Percentiles rank a stretch among this genome's conserved stretches.
phyloP scores from a whole-genome alignment of 2,113 vertebrate genomes.

The Dolichotis patagonum region DNA sequence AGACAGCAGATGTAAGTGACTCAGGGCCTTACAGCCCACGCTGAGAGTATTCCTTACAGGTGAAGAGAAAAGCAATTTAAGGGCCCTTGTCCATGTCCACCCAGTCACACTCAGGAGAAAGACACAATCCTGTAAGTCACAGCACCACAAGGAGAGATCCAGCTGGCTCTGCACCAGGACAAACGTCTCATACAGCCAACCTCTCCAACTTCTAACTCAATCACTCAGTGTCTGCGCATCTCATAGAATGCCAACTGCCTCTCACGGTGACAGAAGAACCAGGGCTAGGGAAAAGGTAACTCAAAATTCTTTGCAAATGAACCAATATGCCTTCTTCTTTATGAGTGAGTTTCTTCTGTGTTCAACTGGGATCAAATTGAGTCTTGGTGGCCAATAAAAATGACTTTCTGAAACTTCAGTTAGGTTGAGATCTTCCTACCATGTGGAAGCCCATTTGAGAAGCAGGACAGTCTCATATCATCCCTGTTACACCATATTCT shows the following conservation, averaged over 20 bases:
- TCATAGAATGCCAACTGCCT: background rate
- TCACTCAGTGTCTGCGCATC: background rate
- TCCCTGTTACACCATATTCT: background rate
- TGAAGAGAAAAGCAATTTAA: background rate
- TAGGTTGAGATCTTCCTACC: background rate
- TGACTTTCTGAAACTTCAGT: background rate
- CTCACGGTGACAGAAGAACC: background rate
- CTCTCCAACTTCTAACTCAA: background rate
- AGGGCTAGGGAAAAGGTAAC: background rate
- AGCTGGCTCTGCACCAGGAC: background rate
- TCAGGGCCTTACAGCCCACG: fast-evolving
- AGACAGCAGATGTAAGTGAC: background rate
- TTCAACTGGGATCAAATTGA: background rate
- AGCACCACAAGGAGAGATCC: fast-evolving
- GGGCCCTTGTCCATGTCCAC: background rate
- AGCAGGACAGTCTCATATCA: background rate
- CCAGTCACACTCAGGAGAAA: background rate
- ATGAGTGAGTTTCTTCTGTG: background rate
- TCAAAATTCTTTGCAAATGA: background rate
- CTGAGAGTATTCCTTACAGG: background rate
- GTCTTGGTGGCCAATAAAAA: background rate
- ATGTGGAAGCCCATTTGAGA: background rate
- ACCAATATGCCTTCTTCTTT: background rate
- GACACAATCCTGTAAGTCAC: background rate
- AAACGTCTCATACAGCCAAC: background rate